Conservation (phyloP, 2,797 vertebrate species). For the Lerista edwardsae region DNA sequence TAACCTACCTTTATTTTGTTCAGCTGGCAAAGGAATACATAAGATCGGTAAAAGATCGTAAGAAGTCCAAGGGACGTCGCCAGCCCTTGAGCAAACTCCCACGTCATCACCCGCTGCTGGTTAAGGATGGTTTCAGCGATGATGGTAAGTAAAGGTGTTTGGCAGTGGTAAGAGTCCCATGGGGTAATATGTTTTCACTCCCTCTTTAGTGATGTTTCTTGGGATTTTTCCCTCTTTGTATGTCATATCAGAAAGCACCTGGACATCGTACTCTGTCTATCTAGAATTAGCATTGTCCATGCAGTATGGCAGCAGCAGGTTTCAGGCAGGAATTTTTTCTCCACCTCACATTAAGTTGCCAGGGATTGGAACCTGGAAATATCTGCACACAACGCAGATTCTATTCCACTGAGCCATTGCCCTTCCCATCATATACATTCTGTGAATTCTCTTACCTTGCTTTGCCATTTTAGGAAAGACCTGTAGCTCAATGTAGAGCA, state of each 20-base stretch:
- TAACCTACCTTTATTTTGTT: constrained; percentile 47
- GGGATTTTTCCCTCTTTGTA: neutral
- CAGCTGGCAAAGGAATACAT: constrained; percentile 83
- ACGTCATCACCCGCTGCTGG: constrained; percentile 87
- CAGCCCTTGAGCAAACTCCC: constrained; percentile 89
- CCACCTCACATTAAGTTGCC: no score
- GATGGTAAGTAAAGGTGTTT: constrained; percentile 79
- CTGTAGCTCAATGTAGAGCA: no score
- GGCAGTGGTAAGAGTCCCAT: neutral
- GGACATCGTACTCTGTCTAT: no score
- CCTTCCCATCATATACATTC: neutral
- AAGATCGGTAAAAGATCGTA: constrained; percentile 80
- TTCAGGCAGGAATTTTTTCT: no score
- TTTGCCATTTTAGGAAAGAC: neutral
- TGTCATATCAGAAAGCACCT: neutral
- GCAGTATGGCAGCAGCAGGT: no score
- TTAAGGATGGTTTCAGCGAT: constrained; percentile 89
- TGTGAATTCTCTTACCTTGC: neutral
- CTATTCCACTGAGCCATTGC: no score
- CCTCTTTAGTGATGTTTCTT: neutral
- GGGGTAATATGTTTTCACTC: neutral
- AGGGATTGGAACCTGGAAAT: no score
- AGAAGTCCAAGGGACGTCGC: constrained; percentile 87
- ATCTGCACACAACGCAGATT: no score
- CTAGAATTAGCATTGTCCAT: no score